Evolutionary conservation across 2,888 invertebrate genomes (phyloP), one percentile per base, ranked within the genome.

Genomic region (Polia nebulosa): DNA sequence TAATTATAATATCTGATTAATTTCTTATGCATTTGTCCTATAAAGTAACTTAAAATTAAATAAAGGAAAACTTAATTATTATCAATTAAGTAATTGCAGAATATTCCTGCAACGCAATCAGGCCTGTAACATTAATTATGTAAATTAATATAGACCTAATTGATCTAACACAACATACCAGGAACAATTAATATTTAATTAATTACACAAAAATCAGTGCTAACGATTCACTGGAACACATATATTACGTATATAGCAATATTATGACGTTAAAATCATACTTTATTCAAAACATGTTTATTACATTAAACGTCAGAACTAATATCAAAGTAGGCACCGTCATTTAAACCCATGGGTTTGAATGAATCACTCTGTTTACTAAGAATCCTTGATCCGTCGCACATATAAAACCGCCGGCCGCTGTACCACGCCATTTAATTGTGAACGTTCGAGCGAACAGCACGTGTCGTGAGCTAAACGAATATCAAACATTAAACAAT

Each of bases 361-460:
- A n/a, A 62, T 80, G 83, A 79, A 59, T 82, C 81, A 82, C 41
- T 61, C 17, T 34, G 39, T 62, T 66, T 65, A 60, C 59, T 20
- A 53, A 51, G 59, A 55, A 77, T 65, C 82, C 83, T 85, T 83
- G 83, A 78, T 77, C 57, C 69, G 65, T 36, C 76, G 67, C 76
- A 62, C 80, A 75, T 90, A 91, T 90, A 91, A 83, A 89, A 87
- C 85, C 72, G 69, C 67, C 32, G 34, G 62, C 22, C 34, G 67
- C 67, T 52, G 41, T 56, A 72, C 75, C 62, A 90, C 92, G 91
- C 91, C 90, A 92, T 92, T 92, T 87, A 85, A 91, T 92, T 89
- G 81, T 79, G 67, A 65, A 63, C 77, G 78, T 71, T 81, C 80
- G 83, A 72, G 68, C 57, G 47, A 53, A 64, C 58, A 47, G 49